phyloP scores from a whole-genome alignment of 1,140 invertebrate species.

The Anoplolepis gracilipes region DNA sequence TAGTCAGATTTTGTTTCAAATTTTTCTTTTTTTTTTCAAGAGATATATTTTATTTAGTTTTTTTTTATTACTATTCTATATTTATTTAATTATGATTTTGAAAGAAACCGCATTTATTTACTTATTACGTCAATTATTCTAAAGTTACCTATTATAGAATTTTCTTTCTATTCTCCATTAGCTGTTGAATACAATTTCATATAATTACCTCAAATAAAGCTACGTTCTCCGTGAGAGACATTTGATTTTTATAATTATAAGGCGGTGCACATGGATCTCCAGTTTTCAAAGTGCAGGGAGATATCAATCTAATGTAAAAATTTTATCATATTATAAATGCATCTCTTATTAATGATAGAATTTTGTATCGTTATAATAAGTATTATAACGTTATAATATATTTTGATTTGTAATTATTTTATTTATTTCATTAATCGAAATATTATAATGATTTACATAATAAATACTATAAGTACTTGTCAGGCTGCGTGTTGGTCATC shows the following conservation, averaged over 20 bases:
- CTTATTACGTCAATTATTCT: not conserved
- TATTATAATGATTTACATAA: not conserved
- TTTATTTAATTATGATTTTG: not conserved
- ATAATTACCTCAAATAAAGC: slow-evolving; percentile 85
- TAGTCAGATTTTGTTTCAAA: too few species aligned
- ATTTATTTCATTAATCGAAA: slow-evolving; percentile 10
- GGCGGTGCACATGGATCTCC: slow-evolving; percentile 86
- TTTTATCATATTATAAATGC: not conserved
- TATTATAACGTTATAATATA: not conserved
- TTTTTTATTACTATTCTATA: not conserved
- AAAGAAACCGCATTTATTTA: not conserved
- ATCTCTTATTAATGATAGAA: not conserved
- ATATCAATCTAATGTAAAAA: slow-evolving; percentile 78
- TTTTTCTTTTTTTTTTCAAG: too few species aligned
- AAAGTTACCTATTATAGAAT: not conserved
- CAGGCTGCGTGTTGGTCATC: slow-evolving; percentile 89
- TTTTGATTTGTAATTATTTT: not conserved
- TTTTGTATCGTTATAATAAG: not conserved
- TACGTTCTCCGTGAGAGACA: slow-evolving; percentile 88
- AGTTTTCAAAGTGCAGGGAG: slow-evolving; percentile 86
- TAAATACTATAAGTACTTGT: slow-evolving; percentile 81
- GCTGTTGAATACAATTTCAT: not conserved
- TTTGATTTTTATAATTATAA: slow-evolving; percentile 90
- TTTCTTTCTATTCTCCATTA: not conserved
- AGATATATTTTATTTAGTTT: too few species aligned